Base-by-base conservation (phyloP, 2,797 vertebrate genomes). In the Triplophysa bombifrons region DNA sequence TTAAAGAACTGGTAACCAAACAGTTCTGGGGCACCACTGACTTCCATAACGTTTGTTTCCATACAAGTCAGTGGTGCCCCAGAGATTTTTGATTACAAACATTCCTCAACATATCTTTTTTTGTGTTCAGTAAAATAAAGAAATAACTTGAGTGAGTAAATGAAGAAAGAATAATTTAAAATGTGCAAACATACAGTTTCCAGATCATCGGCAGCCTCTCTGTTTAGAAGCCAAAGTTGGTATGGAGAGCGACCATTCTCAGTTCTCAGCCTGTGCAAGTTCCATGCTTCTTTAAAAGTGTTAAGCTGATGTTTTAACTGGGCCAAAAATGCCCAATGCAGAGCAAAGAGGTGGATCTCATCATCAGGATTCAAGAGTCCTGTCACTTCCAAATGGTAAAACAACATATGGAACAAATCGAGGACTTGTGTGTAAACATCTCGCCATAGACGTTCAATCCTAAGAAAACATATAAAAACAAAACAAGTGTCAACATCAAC, bases 381-480 rank as follows among this genome's bases (percentile, higher is more conserved):
- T 27, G 53, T 53, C 16, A 20, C 48, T 44, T 80, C 70, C 58
- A 80, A 50, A 46, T 65, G 27, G 19, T 16, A 34, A 51, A 80
- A 80, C 27, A 66, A n/a, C 2, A 38, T 66, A 61, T 66, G 51
- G 60, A 80, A 80, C 27, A 80, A 53, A 22, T 67, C 48, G 4
- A 74, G 71, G 20, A 74, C 78, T n/a, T 67, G 61, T 64, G 58
- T 65, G 71, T 66, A 74, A 5, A 80, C 78, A 67, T 80, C 78
- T 68, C 53, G 41, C 78, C 78, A 74, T 1, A 80, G 72, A 12
- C 19, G 51, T 46, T 80, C 72, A 74, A 74, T 80, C 22, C 77
- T 80, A 16, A 72, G 56, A 72, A 17, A 72, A 56, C 56, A 25
- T 22, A 60, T 44, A 19, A 17, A 10, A 46, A 69, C 44, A 51